These are phyloP conservation scores for Gracilinanus agilis DNA, from an alignment of 2,113 vertebrate species.

Conservation along the genomic window DNA sequence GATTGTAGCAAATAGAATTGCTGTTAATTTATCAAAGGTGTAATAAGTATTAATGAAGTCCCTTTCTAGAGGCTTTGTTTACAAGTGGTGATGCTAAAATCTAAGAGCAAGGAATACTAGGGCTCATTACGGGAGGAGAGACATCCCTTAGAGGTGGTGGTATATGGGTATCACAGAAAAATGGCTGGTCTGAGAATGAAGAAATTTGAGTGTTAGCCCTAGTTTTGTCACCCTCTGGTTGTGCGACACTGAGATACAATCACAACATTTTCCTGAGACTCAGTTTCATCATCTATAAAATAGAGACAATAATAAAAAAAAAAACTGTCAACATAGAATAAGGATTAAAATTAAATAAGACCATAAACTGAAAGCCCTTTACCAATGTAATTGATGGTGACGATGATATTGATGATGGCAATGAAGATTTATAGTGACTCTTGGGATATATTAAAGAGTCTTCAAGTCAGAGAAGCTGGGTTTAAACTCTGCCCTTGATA, in stretches of 20 bases:
- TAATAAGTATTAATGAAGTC: slow-evolving; percentile 65
- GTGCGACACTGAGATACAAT: background rate
- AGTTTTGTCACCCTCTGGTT: background rate
- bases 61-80: slow-evolving; percentile 40
- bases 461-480: background rate
- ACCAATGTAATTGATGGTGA: background rate
- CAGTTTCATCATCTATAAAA: background rate
- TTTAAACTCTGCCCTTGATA: background rate
- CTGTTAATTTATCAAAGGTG: slow-evolving; percentile 77
- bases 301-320: background rate
- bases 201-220: accelerated
- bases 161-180: accelerated
- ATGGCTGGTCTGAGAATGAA: accelerated
- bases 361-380: background rate
- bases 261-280: background rate
- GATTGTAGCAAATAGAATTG: slow-evolving; percentile 68
- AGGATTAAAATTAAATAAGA: background rate
- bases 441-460: background rate
- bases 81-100: slow-evolving; percentile 27
- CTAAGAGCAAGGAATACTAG: background rate
- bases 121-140: accelerated
- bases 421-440: background rate
- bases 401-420: no score
- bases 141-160: background rate
- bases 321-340: background rate